Percentiles rank a stretch among this genome's conserved stretches.
phyloP scores from a whole-genome alignment of 2,797 vertebrate species.

The Apodemus agrarius region DNA sequence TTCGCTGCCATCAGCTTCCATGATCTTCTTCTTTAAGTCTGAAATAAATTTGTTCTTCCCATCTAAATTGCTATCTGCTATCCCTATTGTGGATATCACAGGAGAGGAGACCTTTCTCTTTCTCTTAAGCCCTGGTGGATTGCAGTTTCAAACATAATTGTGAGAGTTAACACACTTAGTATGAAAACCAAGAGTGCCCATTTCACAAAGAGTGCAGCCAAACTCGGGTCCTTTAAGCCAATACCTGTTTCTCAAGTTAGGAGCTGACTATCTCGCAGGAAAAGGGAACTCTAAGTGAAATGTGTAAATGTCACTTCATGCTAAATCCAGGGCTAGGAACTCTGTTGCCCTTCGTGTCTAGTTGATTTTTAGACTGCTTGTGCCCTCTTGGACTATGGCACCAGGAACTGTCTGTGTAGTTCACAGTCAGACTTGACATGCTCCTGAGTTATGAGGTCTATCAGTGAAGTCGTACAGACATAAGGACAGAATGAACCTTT shows the following conservation, averaged over 20 bases:
- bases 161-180: slow-evolving; percentile 9
- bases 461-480: not conserved
- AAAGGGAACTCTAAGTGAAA: slow-evolving; percentile 26
- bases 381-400: not conserved
- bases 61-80: not conserved
- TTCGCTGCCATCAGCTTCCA: not conserved
- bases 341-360: not conserved
- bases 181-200: not conserved
- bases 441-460: not conserved
- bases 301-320: slow-evolving; percentile 60
- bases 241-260: slow-evolving; percentile 45
- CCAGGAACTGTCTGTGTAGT: not conserved
- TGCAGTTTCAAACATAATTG: not conserved
- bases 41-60: not conserved
- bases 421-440: not conserved
- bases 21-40: not conserved
- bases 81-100: not conserved
- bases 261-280: slow-evolving; percentile 62
- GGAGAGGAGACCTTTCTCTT: not conserved
- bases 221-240: slow-evolving; percentile 51
- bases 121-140: not conserved
- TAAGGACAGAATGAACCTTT: not conserved
- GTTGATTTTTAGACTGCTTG: not conserved
- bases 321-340: slow-evolving; percentile 5
- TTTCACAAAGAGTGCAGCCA: slow-evolving; percentile 34